Evolutionary conservation across 2,888 invertebrate genomes (phyloP), one percentile per base, ranked within the genome.

Genomic region (Macaria notata): DNA sequence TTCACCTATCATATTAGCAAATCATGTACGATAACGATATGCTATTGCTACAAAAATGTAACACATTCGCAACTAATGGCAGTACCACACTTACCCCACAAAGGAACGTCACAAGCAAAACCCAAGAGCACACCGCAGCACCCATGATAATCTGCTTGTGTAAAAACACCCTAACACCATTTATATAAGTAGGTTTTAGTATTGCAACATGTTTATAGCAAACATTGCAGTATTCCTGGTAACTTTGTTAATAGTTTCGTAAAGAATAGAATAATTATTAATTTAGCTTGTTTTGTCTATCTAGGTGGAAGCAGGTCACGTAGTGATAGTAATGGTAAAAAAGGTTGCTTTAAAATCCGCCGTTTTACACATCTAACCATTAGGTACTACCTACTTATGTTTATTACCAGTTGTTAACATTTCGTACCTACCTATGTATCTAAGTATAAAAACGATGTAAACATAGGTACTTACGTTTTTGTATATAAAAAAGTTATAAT

Each of bases 81-180:
- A 19, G 19, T 19, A 19, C 2, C 19, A 19, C 19, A 68, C 79
- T 78, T 64, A 81, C 80, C 75, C 66, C 70, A 57, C 65, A 66
- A 41, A 76, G 44, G 49, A 64, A 59, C 55, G 66, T 63, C 55
- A 63, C 54, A 19, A 70, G 36, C 39, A 75, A 52, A 33, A 73
- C 55, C 63, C 64, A 56, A 48, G 56, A 51, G 56, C 33, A 56
- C 51, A 47, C 43, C 19, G 58, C 38, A 58, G 56, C 60, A 55
- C 59, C 46, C 68, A 70, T 70, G 51, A 63, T 66, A 52, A 50
- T 59, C 54, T 54, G 54, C 54, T 62, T 57, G 51, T 45, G 43
- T 62, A 45, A 43, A 51, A 43, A 39, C 59, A 47, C 38, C 31
- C 19, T 47, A 47, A 39, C 42, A 41, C 47, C 62, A 59, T 68